Evolutionary conservation across 2,113 vertebrate species (phyloP).

Genomic region (Leiothrix lutea): DNA sequence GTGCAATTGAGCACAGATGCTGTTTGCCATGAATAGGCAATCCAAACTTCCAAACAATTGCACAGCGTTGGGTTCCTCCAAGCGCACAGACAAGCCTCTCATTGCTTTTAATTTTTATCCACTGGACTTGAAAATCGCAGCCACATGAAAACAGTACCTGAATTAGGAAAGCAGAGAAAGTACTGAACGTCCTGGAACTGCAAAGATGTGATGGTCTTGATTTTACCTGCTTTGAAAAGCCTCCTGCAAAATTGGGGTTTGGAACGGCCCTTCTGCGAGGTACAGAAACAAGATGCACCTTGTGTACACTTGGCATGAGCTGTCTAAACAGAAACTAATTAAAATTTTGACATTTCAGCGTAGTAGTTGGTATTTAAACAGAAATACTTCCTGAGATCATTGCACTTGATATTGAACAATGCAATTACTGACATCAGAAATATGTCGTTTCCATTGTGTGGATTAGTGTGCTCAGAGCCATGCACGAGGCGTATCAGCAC

Average conservation of each 20-base stretch:
- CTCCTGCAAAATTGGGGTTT: neutral
- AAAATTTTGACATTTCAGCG: constrained; percentile 7
- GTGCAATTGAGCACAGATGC: neutral
- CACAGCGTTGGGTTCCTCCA: neutral
- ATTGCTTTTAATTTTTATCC: neutral
- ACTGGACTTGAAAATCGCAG: neutral
- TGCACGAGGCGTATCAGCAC: neutral
- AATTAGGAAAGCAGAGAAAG: neutral
- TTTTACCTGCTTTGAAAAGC: neutral
- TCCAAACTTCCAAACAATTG: neutral
- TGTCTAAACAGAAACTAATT: neutral
- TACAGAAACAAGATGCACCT: neutral
- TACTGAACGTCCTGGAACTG: neutral
- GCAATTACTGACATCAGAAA: neutral
- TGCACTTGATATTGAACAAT: neutral
- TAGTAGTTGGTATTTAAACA: neutral
- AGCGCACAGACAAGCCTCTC: neutral
- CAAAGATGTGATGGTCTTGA: neutral
- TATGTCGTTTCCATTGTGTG: neutral
- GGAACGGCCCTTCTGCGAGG: neutral
- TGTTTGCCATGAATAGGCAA: neutral
- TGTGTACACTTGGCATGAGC: neutral
- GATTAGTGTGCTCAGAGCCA: neutral
- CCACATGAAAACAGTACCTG: neutral
- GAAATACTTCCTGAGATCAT: constrained; percentile 9